phyloP scores from a whole-genome alignment of 2,113 vertebrate genomes.

The Agapornis roseicollis region DNA sequence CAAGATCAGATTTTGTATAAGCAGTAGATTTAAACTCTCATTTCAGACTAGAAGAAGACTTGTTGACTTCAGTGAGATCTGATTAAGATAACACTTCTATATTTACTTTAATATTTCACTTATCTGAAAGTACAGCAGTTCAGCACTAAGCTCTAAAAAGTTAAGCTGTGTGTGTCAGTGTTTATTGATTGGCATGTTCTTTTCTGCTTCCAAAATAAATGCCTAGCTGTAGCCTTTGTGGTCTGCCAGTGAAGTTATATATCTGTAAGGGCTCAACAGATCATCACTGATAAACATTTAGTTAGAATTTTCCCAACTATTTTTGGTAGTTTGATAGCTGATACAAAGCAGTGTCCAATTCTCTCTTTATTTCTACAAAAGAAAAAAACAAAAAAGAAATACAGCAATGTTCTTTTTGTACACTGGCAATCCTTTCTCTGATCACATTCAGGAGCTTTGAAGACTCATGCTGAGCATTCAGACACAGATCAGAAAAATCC shows the following conservation, averaged over 20 bases:
- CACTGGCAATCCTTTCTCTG: not conserved
- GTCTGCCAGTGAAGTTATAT: not conserved
- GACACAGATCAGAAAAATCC: not conserved
- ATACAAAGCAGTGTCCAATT: not conserved
- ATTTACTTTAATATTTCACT: not conserved
- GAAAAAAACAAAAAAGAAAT: not conserved
- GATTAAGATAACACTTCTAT: not conserved
- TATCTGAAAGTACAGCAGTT: not conserved
- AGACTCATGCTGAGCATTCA: not conserved
- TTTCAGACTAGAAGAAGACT: not conserved
- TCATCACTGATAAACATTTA: not conserved
- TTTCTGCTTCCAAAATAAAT: not conserved
- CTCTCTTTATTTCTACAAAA: not conserved
- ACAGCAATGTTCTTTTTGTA: not conserved
- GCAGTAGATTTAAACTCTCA: not conserved
- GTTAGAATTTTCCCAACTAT: not conserved
- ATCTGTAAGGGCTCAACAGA: not conserved
- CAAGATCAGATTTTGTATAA: not conserved
- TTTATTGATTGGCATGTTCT: not conserved
- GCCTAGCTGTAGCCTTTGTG: not conserved
- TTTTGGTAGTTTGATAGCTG: not conserved
- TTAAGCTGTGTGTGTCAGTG: not conserved
- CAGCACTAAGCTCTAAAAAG: not conserved
- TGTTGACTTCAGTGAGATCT: not conserved
- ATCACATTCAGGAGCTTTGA: not conserved